Conservation (phyloP, 1,140 invertebrate species). For the Ladona fulva region DNA sequence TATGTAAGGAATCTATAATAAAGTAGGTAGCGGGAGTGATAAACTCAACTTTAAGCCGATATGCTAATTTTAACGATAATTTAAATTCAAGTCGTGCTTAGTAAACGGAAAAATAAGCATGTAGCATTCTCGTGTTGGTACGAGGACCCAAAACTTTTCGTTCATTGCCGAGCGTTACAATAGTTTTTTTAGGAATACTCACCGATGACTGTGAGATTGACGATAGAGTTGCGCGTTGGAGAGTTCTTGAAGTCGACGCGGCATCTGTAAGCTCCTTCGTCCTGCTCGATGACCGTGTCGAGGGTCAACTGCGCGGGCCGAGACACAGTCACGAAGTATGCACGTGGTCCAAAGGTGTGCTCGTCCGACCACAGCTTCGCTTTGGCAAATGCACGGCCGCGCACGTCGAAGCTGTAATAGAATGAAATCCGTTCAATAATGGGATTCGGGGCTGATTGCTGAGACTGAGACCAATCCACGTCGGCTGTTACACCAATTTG, state of each 20-base stretch:
- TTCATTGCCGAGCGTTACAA: too few species aligned
- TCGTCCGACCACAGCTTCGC: conserved; percentile 70
- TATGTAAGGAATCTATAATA: too few species aligned
- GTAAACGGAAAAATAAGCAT: too few species aligned
- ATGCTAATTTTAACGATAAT: too few species aligned
- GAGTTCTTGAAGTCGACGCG: conserved; percentile 84
- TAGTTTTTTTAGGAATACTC: conserved; percentile 35
- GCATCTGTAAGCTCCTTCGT: conserved; percentile 78
- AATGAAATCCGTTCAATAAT: conserved; percentile 12
- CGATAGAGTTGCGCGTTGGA: conserved; percentile 79
- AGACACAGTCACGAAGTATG: conserved; percentile 65
- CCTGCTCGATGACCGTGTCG: conserved; percentile 64
- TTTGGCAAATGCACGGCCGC: conserved; percentile 63
- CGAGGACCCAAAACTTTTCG: too few species aligned
- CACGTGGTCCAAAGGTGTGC: conserved; percentile 63
- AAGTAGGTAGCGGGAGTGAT: too few species aligned
- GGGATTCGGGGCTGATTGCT: too few species aligned
- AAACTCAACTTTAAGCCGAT: too few species aligned
- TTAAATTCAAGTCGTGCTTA: too few species aligned
- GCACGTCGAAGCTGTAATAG: conserved; percentile 64
- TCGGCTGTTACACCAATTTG: too few species aligned
- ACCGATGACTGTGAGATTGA: conserved; percentile 87
- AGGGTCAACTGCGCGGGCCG: conserved; percentile 67
- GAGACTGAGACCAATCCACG: too few species aligned
- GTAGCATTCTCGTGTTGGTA: too few species aligned